Percentiles rank a stretch among this genome's conserved stretches.
Conservation (phyloP, 2,113 vertebrate species). For the Pelecanoides urinatrix region DNA sequence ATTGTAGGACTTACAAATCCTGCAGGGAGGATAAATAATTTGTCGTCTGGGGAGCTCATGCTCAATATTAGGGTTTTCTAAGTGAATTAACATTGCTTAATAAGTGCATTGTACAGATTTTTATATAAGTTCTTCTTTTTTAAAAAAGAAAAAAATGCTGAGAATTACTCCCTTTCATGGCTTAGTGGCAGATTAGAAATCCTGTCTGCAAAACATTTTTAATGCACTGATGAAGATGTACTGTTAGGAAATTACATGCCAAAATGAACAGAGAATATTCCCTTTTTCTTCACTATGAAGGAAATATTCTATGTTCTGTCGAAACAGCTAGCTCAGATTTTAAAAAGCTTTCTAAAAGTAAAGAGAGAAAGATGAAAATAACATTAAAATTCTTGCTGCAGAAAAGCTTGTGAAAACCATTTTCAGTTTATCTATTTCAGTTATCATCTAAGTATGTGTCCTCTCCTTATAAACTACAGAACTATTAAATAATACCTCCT, state of each 20-base stretch:
- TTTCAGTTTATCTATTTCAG: not conserved
- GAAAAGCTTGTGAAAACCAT: not conserved
- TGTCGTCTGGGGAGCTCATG: constrained; percentile 29
- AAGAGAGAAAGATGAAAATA: not conserved
- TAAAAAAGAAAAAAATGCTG: not conserved
- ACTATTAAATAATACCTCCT: not conserved
- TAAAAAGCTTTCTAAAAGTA: not conserved
- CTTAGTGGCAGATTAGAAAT: not conserved
- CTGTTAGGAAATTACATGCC: not conserved
- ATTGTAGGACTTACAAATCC: constrained; percentile 37
- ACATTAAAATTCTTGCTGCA: not conserved
- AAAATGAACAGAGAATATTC: not conserved
- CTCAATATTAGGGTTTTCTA: constrained; percentile 11
- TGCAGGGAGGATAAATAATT: constrained; percentile 49
- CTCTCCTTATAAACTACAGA: not conserved
- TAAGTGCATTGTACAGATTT: not conserved
- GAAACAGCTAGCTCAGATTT: not conserved
- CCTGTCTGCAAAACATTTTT: not conserved
- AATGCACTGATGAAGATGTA: not conserved
- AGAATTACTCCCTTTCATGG: not conserved
- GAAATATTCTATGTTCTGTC: not conserved
- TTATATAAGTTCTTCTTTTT: not conserved
- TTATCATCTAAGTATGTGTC: not conserved
- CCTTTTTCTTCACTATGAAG: not conserved
- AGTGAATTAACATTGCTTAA: not conserved